Evolutionary conservation across 2,888 invertebrate genomes (phyloP).

Genomic region (Temnothorax ravouxi): DNA sequence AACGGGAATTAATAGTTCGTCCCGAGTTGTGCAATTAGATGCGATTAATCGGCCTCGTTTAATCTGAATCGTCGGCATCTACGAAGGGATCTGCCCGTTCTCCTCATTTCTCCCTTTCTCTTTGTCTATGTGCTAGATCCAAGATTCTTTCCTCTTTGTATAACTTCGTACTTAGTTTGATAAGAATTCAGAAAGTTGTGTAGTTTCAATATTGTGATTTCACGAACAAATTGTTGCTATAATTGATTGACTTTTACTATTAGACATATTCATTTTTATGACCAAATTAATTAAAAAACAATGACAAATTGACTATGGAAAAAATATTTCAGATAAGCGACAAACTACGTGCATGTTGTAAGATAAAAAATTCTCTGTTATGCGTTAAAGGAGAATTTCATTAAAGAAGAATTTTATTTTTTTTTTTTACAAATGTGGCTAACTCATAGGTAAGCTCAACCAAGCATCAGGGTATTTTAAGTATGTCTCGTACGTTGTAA

Average conservation of each 20-base stretch:
- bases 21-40: constrained; percentile 71
- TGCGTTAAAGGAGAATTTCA: neutral
- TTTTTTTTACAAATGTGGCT: neutral
- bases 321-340: neutral
- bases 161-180: constrained; percentile 45
- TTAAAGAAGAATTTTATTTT: neutral
- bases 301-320: neutral
- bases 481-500: constrained; percentile 52
- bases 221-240: constrained; percentile 19
- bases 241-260: constrained; percentile 17
- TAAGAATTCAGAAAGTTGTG: constrained; percentile 28
- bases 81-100: constrained; percentile 4
- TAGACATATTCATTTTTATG: neutral
- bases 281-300: neutral
- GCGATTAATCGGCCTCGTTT: constrained; percentile 67
- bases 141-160: constrained; percentile 53
- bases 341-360: neutral
- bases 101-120: neutral
- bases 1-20: constrained; percentile 74
- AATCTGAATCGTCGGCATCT: constrained; percentile 57
- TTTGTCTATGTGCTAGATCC: constrained; percentile 11
- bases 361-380: neutral
- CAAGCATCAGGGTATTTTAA: constrained; percentile 4
- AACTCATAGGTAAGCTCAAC: neutral
- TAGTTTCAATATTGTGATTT: neutral